Base-by-base conservation (phyloP, 2,797 vertebrate species). In the Anas capensis region DNA sequence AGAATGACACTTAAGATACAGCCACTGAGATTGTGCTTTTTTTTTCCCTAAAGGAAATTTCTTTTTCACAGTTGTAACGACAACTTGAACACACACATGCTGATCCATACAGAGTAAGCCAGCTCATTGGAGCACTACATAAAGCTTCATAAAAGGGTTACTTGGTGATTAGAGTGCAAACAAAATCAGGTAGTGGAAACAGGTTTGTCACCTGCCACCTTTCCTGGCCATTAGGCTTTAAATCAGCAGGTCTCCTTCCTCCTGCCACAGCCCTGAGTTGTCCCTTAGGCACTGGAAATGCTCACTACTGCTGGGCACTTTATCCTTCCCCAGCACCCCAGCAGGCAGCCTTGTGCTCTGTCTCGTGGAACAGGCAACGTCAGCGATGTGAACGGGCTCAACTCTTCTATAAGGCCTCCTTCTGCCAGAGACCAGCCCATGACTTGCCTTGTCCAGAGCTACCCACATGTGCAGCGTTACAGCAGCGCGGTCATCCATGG, bases 1-100 rank as follows among this genome's bases (percentile, higher is more conserved):
- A 90, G 64, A 75, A 94, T 33, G 88, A 88, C 61, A 49, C 68
- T 86, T 82, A 66, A 90, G 83, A 94, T 54, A 34, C 38, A 91
- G 56, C 16, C 58, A 36, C 36, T 21, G 58, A 83, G 73, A 89
- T 49, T 56, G 42, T 29, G 77, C 1, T 8, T 62, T 90, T 84
- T 60, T 51, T 42, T 1, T 15, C 10, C 46, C 79, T 86, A n/a
- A 85, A 89, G 88, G 66, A 92, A 90, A 76, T 34, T 12, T 40
- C 56, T 71, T 86, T 82, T 78, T 70, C 38, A 72, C 46, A 84
- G 51, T 16, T 0, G 0, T 66, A 70, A 86, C 0, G 0, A 71
- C 64, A 92, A 77, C 44, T 53, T 73, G 75, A 90, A 77, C 44
- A 70, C 0, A 0, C 0, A 0, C 34, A 23, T 38, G 40, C 44